Conservation (phyloP, 2,888 invertebrate species). For the Watsonalla binaria region DNA sequence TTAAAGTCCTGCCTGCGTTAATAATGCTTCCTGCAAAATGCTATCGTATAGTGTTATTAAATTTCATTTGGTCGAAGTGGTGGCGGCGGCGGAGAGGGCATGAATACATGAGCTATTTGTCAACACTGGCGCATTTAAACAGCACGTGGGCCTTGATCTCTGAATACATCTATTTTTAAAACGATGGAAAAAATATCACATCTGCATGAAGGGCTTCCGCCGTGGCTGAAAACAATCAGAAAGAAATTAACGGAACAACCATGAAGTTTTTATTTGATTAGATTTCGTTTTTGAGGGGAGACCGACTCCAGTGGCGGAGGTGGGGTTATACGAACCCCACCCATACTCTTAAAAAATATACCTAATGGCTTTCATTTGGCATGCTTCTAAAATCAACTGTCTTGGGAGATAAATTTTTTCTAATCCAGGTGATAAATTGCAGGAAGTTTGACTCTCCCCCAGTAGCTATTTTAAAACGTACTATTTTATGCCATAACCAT, state of each 20-base stretch:
- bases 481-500: slow-evolving; percentile 39
- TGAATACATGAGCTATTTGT: slow-evolving; percentile 38
- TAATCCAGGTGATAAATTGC: slow-evolving; percentile 63
- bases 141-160: slow-evolving; percentile 25
- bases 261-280: slow-evolving; percentile 30
- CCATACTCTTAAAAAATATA: slow-evolving; percentile 13
- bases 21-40: slow-evolving; percentile 40
- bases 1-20: slow-evolving; percentile 32
- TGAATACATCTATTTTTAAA: slow-evolving; percentile 36
- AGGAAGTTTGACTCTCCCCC: slow-evolving; percentile 45
- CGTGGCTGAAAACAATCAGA: slow-evolving; percentile 40
- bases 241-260: slow-evolving; percentile 31
- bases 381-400: slow-evolving; percentile 27
- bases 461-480: slow-evolving; percentile 31
- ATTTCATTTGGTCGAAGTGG: slow-evolving; percentile 44
- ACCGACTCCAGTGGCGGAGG: slow-evolving; percentile 7
- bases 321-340: slow-evolving; percentile 1
- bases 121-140: slow-evolving; percentile 38
- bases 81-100: slow-evolving; percentile 39
- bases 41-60: slow-evolving; percentile 45
- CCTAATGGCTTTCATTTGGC: slow-evolving; percentile 15
- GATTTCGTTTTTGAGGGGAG: slow-evolving; percentile 16
- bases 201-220: slow-evolving; percentile 48
- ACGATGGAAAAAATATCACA: slow-evolving; percentile 31
- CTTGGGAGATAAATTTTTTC: slow-evolving; percentile 45